phyloP scores from a whole-genome alignment of 2,888 invertebrate genomes.

The Apamea monoglypha region DNA sequence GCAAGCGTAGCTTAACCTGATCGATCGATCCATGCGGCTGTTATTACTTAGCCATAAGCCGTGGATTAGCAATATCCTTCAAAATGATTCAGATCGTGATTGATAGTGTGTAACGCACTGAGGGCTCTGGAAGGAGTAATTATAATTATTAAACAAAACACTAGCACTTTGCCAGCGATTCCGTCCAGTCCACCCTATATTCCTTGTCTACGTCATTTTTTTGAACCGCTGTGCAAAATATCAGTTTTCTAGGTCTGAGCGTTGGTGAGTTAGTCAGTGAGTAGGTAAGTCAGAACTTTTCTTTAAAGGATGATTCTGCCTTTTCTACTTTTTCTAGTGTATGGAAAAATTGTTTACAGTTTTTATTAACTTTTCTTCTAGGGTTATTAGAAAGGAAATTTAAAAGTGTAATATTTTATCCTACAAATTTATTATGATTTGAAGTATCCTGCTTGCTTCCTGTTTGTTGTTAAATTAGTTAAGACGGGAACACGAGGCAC shows the following conservation, averaged over 20 bases:
- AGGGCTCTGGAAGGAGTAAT: neutral
- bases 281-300: neutral
- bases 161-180: neutral
- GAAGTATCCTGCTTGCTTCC: constrained; percentile 19
- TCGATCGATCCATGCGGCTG: too few species aligned
- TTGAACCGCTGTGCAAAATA: neutral
- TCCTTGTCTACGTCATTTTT: neutral
- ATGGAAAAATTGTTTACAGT: neutral
- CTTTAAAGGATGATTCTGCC: neutral
- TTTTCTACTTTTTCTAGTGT: neutral
- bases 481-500: neutral
- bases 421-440: constrained; percentile 6
- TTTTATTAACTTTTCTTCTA: neutral
- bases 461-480: constrained; percentile 13
- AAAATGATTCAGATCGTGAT: too few species aligned
- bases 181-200: neutral
- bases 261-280: neutral
- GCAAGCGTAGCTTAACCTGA: too few species aligned
- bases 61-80: too few species aligned
- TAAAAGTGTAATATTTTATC: neutral
- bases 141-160: neutral
- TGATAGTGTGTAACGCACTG: too few species aligned
- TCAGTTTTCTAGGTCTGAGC: neutral
- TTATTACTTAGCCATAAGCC: too few species aligned
- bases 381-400: constrained; percentile 20